Base-by-base conservation (phyloP, 2,888 invertebrate genomes). In the Apocheima hispidaria region DNA sequence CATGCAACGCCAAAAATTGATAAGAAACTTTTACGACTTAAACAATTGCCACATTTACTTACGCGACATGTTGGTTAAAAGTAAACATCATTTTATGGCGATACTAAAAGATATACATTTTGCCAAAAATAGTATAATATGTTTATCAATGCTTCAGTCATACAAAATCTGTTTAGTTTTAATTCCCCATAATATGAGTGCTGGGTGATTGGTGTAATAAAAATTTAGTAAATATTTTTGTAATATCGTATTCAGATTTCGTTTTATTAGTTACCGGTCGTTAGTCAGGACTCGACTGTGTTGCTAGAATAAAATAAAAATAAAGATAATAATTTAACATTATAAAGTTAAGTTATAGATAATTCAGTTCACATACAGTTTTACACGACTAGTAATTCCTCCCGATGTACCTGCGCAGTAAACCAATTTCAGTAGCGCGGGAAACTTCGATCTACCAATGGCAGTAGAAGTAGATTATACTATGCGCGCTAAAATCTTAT, bases 141-240 rank as follows among this genome's bases (percentile, higher is more conserved):
- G 62, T 68, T 66, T 66, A 65, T 66, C 30, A 65, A 63, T 63
- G 60, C 49, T 50, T 55, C 53, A 57, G 35, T 40, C 55, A 43
- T 53, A 53, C 54, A 46, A 46, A 46, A 33, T 51, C 40, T 49
- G 60, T 64, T 62, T 56, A 50, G 57, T 64, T 65, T 56, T 40
- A 66, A 49, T 48, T 35, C 46, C 18, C 55, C 44, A 52, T 48
- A 59, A 52, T 48, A 59, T 54, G 59, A 64, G 59, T 53, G 50
- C 60, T 63, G n/a, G n/a, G n/a, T n/a, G 54, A 66, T 60, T 61
- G 51, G 43, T 20, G 60, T 60, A 59, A 65, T 70, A 70, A 68
- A 66, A 63, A 10, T 59, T 54, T 50, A 70, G 62, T 70, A 66
- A 65, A 62, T 63, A 63, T 65, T 61, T 58, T 60, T 65, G 53